These are phyloP conservation scores for Sorex maritimensis DNA, from an alignment of 2,797 vertebrate genomes.

Conservation along the genomic window DNA sequence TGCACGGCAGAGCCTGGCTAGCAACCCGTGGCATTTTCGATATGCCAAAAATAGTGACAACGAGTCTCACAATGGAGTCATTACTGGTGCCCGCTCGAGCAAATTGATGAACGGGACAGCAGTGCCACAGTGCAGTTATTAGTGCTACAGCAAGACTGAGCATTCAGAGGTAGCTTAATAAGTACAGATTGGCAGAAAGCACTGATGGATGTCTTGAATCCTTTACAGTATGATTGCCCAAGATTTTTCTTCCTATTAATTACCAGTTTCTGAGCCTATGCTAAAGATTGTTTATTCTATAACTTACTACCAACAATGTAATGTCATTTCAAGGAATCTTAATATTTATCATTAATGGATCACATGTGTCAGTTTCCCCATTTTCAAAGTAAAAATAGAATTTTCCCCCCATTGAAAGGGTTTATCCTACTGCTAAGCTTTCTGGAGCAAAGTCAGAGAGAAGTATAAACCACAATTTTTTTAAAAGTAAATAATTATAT, in stretches of 20 bases:
- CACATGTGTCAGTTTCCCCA: constrained; percentile 26
- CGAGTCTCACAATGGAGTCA: too few species aligned
- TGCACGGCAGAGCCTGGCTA: too few species aligned
- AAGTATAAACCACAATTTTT: background rate
- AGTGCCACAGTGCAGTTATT: too few species aligned
- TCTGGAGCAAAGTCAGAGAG: constrained; percentile 26
- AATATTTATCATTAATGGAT: constrained; percentile 52
- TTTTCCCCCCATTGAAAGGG: background rate
- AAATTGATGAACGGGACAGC: too few species aligned
- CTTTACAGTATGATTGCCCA: background rate
- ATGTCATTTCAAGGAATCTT: constrained; percentile 45
- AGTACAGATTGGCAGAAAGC: background rate
- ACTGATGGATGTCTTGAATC: background rate
- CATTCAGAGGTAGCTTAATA: background rate
- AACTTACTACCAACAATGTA: background rate
- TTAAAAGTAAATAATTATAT: constrained; percentile 35
- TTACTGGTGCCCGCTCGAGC: too few species aligned
- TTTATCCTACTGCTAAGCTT: constrained; percentile 35
- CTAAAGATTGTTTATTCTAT: background rate
- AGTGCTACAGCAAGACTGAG: background rate
- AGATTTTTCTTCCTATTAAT: constrained; percentile 21
- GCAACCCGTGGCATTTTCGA: too few species aligned
- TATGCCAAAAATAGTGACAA: too few species aligned
- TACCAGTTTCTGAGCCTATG: constrained; percentile 10
- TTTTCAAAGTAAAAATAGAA: constrained; percentile 45